These are phyloP conservation scores for Alces alces DNA, from an alignment of 2,113 vertebrate genomes.

Conservation along the genomic window DNA sequence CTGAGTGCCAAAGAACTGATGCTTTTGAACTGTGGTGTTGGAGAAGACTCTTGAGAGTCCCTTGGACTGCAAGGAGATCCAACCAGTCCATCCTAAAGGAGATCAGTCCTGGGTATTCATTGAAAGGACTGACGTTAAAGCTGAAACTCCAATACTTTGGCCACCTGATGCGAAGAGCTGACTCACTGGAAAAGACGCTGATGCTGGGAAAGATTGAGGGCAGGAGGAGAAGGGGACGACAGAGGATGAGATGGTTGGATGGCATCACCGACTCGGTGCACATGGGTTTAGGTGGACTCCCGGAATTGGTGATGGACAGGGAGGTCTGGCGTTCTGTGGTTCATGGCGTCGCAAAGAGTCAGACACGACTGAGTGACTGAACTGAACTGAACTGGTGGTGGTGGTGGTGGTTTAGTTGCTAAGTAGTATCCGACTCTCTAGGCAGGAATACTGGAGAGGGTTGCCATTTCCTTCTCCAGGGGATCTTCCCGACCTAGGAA, in stretches of 20 bases:
- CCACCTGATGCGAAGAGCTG: not conserved
- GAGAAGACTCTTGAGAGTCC: not conserved
- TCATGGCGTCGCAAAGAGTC: not conserved
- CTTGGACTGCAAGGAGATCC: not conserved
- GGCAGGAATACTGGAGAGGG: not conserved
- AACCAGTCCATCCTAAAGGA: not conserved
- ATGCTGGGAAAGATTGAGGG: not conserved
- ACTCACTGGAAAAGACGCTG: not conserved
- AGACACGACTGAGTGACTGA: not conserved
- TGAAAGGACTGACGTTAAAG: not conserved
- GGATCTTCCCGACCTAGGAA: not conserved
- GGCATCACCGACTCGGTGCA: not conserved
- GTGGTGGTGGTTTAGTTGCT: accelerated
- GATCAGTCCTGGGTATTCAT: not conserved
- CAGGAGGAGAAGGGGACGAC: not conserved
- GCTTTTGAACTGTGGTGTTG: not conserved
- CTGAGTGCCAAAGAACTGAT: accelerated
- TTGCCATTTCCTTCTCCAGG: not conserved
- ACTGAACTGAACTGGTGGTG: not conserved
- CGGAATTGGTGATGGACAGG: not conserved
- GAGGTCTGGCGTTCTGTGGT: not conserved
- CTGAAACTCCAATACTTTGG: not conserved
- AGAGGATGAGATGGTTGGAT: not conserved
- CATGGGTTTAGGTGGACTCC: not conserved
- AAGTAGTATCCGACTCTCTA: not conserved